Percentiles rank a stretch among this genome's conserved stretches.
phyloP scores from a whole-genome alignment of 2,797 vertebrate species.

The Mormyrops boulengeri region DNA sequence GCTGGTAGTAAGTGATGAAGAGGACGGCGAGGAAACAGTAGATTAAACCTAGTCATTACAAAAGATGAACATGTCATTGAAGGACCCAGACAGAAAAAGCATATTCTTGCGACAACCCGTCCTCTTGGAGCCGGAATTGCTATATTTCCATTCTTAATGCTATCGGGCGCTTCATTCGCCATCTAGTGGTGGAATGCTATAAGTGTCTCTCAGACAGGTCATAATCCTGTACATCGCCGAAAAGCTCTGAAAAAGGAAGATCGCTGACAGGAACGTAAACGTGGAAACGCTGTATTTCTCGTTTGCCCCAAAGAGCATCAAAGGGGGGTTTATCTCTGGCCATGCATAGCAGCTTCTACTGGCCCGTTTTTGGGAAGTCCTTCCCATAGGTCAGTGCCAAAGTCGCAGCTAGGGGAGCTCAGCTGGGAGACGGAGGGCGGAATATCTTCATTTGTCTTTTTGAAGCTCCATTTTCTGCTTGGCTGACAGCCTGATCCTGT shows the following conservation, averaged over 20 bases:
- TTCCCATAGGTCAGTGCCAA: neutral
- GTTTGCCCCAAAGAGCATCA: neutral
- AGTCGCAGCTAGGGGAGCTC: constrained; percentile 73
- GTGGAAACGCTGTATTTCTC: neutral
- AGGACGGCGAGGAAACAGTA: neutral
- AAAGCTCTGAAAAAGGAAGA: neutral
- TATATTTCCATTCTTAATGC: neutral
- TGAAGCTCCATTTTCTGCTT: neutral
- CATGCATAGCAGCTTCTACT: neutral
- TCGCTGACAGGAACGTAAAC: neutral
- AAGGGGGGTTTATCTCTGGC: neutral
- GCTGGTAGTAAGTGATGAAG: neutral
- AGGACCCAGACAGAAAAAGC: neutral
- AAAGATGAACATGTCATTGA: neutral
- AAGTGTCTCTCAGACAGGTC: neutral
- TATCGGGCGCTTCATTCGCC: neutral
- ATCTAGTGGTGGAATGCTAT: constrained; percentile 64
- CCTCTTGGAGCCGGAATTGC: neutral
- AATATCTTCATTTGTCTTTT: constrained; percentile 31
- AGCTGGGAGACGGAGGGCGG: constrained; percentile 77
- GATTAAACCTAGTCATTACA: neutral
- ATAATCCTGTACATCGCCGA: neutral
- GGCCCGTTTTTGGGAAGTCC: neutral
- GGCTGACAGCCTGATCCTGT: neutral
- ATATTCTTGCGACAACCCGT: neutral